These are phyloP conservation scores for Drosophila elegans DNA, from an alignment of 1,140 invertebrate species.

Conservation along the genomic window DNA sequence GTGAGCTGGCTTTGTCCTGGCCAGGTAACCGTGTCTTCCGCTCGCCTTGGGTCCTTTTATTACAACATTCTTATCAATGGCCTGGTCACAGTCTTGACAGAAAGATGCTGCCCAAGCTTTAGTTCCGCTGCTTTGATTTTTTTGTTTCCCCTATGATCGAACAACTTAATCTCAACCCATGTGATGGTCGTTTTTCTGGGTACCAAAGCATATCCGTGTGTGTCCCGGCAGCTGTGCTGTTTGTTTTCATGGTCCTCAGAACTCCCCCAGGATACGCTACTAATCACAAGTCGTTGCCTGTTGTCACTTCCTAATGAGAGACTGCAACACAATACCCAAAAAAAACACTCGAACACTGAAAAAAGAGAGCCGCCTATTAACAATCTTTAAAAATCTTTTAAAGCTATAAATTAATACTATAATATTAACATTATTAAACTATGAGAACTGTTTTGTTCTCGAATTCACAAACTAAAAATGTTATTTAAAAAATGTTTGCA, in stretches of 20 bases:
- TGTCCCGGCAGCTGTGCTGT: constrained; percentile 55
- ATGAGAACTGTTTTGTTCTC: too few relatives aligned
- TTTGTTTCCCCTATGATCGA: constrained; percentile 18
- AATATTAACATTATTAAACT: too few relatives aligned
- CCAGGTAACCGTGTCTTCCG: constrained; percentile 59
- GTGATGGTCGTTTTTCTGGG: constrained; percentile 2
- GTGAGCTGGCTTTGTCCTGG: constrained; percentile 57
- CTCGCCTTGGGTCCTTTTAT: constrained; percentile 34
- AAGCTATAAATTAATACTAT: too few relatives aligned
- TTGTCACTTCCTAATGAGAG: constrained; percentile 79
- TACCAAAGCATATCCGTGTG: constrained; percentile 12
- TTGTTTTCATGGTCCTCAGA: constrained; percentile 54
- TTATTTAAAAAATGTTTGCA: too few relatives aligned
- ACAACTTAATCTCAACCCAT: constrained; percentile 58
- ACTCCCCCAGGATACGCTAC: constrained; percentile 69
- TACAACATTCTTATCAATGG: constrained; percentile 63
- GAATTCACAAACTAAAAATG: too few relatives aligned
- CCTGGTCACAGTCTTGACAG: constrained; percentile 48
- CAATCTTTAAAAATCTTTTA: too few relatives aligned
- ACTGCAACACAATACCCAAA: constrained; percentile 68
- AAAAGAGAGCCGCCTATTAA: neutral
- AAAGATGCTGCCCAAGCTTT: constrained; percentile 60
- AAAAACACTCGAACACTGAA: constrained; percentile 26
- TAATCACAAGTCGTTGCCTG: constrained; percentile 73
- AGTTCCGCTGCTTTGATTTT: constrained; percentile 79